Evolutionary conservation across 2,797 vertebrate genomes (phyloP), one percentile per base, ranked within the genome.

Genomic region (Hypotaenidia philippensis): DNA sequence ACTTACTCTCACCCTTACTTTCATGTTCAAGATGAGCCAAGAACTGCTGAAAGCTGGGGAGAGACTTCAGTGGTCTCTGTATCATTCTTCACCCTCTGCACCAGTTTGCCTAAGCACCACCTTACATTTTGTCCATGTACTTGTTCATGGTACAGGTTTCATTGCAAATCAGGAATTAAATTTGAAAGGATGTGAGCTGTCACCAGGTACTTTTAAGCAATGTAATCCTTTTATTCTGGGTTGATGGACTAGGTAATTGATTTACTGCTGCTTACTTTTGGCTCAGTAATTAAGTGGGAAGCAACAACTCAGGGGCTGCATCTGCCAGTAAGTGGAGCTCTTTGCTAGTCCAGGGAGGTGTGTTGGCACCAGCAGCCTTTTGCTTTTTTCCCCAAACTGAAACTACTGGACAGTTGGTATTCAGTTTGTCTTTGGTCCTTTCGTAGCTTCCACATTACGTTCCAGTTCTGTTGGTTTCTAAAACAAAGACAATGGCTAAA

Each of bases 321-420:
- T 91, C 90, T 93, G 69, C 96, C 96, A 92, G 94, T 76, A 95
- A 97, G 96, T 63, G 96, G 96, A 97, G 97, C 96, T 97, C 90
- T 97, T 96, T 89, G 75, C 95, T 85, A 93, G 94, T 56, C 82
- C 41, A 89, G 89, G 56, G 60, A 93, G 41, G 76, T 64, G 85
- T 59, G 64, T 76, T 59, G 80, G 88, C 59, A 21, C 50, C 27
- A 59, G 11, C 34, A 88, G 23, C 13, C 14, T 32, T 32, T 34
- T 19, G 45, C 65, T 32, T 41, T 41, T 31, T 3, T 9, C 25
- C 11, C 26, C 18, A 3, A 8, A 12, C 25, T 70, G n/a, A 74
- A 89, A 36, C 11, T 34, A 3, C n/a, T 72, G 23, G 11, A 15
- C 12, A 40, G 7, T 34, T 93, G 45, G 6, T 36, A 5, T n/a